These are phyloP conservation scores for Chaetodon trifascialis DNA, from an alignment of 2,113 vertebrate genomes.

Conservation along the genomic window DNA sequence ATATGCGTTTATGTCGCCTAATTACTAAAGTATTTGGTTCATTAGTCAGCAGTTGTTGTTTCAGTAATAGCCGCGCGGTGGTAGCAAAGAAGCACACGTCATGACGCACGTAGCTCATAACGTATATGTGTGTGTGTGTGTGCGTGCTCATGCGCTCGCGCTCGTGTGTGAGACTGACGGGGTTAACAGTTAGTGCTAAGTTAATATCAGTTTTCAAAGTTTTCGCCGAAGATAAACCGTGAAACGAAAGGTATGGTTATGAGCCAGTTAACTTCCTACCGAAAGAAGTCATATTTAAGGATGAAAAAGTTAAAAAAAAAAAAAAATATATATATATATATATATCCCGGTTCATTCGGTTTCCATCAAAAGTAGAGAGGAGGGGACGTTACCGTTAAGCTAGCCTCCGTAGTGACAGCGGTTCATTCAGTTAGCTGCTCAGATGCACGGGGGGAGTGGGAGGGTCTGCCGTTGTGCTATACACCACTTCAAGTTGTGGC, in stretches of 20 bases:
- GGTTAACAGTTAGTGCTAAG: background rate
- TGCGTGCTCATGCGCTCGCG: background rate
- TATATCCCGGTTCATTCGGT: background rate
- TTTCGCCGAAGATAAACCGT: background rate
- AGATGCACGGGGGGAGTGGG: slow-evolving; percentile 45
- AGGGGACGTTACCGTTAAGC: background rate
- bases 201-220: background rate
- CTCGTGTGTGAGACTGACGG: background rate
- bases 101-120: slow-evolving; percentile 12
- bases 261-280: background rate
- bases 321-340: no score
- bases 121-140: background rate
- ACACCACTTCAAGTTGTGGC: slow-evolving; percentile 26
- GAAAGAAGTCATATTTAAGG: background rate
- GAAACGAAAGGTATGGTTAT: background rate
- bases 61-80: slow-evolving; percentile 52
- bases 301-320: background rate
- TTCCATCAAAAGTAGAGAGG: background rate
- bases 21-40: background rate
- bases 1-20: background rate
- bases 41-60: slow-evolving; percentile 11
- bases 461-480: slow-evolving; percentile 40
- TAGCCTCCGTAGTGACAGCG: background rate
- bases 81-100: slow-evolving; percentile 60
- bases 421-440: background rate